Percentiles rank a stretch among this genome's conserved stretches.
Evolutionary conservation across 1,140 invertebrate genomes (phyloP).

Genomic region (Macrocentrus cingulum): DNA sequence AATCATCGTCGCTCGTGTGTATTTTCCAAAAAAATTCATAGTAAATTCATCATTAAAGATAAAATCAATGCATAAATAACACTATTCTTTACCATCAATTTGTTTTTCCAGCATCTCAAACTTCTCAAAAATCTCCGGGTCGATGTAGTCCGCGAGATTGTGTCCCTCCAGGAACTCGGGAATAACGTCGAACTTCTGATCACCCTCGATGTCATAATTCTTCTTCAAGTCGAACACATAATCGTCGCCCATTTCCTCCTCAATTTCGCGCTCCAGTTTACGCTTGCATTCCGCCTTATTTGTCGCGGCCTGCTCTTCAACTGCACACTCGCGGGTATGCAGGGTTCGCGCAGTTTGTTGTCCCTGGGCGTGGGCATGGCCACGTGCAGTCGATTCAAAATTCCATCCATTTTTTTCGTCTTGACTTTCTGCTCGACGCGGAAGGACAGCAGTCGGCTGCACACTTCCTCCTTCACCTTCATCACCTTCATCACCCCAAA

Average conservation of each 20-base stretch:
- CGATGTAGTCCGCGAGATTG: conserved; percentile 98
- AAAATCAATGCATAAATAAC: too few species aligned
- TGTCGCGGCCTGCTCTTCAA: conserved; percentile 62
- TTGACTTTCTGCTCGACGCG: conserved; percentile 92
- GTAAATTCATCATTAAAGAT: too few species aligned
- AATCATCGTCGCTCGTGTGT: neutral
- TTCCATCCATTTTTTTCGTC: conserved; percentile 85
- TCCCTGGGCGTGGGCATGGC: conserved; percentile 85
- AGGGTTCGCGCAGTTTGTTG: conserved; percentile 74
- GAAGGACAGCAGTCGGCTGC: conserved; percentile 86
- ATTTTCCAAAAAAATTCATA: too few species aligned
- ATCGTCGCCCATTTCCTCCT: conserved; percentile 92
- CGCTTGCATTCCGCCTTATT: conserved; percentile 64
- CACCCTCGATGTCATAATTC: conserved; percentile 89
- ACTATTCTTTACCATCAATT: conserved; percentile 72
- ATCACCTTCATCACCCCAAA: conserved; percentile 93
- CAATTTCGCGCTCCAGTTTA: conserved; percentile 91
- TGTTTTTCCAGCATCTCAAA: conserved; percentile 87
- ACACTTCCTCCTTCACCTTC: conserved; percentile 92
- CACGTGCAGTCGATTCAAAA: conserved; percentile 91
- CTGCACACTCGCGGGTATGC: conserved; percentile 72
- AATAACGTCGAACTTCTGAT: conserved; percentile 92
- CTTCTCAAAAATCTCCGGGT: conserved; percentile 95
- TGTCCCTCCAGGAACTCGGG: conserved; percentile 98
- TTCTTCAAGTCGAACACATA: conserved; percentile 96